These are phyloP conservation scores for Craseonycteris thonglongyai DNA, from an alignment of 2,113 vertebrate species.

Conservation along the genomic window DNA sequence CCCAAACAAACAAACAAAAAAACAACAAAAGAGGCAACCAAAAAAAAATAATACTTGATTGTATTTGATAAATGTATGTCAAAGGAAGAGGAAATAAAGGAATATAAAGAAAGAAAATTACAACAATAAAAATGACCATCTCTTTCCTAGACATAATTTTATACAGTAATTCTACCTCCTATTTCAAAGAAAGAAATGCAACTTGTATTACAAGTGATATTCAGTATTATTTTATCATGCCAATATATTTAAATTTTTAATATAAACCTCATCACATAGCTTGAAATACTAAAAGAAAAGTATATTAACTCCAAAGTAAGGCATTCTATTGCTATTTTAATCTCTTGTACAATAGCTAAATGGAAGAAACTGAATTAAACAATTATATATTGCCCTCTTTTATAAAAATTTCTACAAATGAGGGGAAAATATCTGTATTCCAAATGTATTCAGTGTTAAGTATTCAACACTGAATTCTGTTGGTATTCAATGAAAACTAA, in stretches of 20 bases:
- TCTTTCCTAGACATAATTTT: background rate
- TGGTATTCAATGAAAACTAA: background rate
- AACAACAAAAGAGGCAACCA: background rate
- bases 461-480: too few species aligned
- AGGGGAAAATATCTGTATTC: background rate
- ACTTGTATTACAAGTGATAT: background rate
- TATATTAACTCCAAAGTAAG: background rate
- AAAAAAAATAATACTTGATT: background rate
- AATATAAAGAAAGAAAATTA: background rate
- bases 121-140: background rate
- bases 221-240: background rate
- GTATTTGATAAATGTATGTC: background rate
- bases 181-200: background rate
- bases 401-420: slow-evolving; percentile 11
- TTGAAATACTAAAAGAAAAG: background rate
- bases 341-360: background rate
- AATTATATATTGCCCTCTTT: background rate
- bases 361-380: slow-evolving; percentile 9
- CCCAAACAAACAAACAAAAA: background rate
- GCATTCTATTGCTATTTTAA: slow-evolving; percentile 4
- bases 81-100: background rate
- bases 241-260: slow-evolving; percentile 7
- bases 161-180: background rate
- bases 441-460: background rate
- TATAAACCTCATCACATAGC: background rate